Evolutionary conservation across 2,888 invertebrate species (phyloP), one percentile per base, ranked within the genome.

Genomic region (Ichneumon xanthorius): DNA sequence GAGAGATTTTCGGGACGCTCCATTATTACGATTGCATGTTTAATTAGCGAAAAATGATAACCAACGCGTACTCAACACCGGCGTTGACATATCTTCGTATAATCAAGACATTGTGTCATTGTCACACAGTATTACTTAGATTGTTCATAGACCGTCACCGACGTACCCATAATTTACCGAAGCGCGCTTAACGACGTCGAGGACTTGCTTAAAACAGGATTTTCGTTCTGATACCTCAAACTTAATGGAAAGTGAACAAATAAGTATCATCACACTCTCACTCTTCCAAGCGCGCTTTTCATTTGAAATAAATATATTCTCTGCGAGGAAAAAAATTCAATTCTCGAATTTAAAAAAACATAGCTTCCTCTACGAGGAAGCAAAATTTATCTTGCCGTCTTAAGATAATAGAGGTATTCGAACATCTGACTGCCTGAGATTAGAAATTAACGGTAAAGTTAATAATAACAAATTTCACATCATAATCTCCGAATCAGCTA

Each of bases 401-500:
- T 40, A 11, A 9, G 9, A 40, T 11, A 37, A 9, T 37, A 9
- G 37, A 37, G 0, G 40, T 11, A 9, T 40, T 40, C 40, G 40
- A 40, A 40, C 2, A 40, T 40, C 40, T 6, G 40, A 40, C 40
- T 40, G 40, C 11, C 11, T 4, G 14, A 16, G 16, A 48, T 16
- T 48, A 48, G 14, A 0, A 48, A 48, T 16, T 48, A 48, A 48
- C 14, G 16, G 14, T 58, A 14, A 4, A 58, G 11, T 3, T 26
- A 14, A 26, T 14, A 26, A 58, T 58, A 26, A 26, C 0, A 14
- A 26, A 58, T 58, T 58, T 26, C 22, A 26, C 9, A 58, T 33
- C 63, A 71, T 67, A 67, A 72, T 65, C 53, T 45, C 55, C 7
- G 26, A 80, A 73, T 80, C 73, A 58, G 58, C 58, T 58, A 33